Evolutionary conservation across 2,797 vertebrate genomes (phyloP).

Genomic region (Arctocebus calabarensis): DNA sequence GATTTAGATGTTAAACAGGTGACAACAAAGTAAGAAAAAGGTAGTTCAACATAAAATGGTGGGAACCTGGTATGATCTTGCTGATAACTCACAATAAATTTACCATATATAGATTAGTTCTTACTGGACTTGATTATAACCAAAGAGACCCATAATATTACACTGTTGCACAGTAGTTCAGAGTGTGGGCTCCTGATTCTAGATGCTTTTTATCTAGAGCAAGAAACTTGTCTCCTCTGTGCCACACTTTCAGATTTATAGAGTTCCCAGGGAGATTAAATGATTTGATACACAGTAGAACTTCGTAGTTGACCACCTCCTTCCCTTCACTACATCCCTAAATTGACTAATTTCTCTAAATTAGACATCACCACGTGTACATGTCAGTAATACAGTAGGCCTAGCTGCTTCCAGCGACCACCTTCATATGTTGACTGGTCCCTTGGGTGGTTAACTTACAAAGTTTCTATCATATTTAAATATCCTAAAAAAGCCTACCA

Average conservation of each 20-base stretch:
- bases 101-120: neutral
- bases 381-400: too few relatives aligned
- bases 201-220: neutral
- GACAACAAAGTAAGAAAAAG: neutral
- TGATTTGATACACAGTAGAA: neutral
- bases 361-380: too few relatives aligned
- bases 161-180: neutral
- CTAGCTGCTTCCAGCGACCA: too few relatives aligned
- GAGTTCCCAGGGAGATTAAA: neutral
- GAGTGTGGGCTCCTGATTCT: neutral
- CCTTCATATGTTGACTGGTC: too few relatives aligned
- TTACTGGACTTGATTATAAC: neutral
- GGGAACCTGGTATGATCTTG: neutral
- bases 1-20: neutral
- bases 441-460: too few relatives aligned
- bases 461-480: neutral
- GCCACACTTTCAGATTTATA: neutral
- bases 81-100: conserved; percentile 4
- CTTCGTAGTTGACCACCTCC: too few relatives aligned
- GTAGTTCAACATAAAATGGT: neutral
- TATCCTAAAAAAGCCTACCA: neutral
- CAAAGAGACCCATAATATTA: neutral
- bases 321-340: too few relatives aligned
- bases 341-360: too few relatives aligned
- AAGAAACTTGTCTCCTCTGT: neutral